A percentile compares a stretch with the other conserved stretches of the same genome.
phyloP scores from a whole-genome alignment of 2,797 vertebrate genomes.

The Danio aesculapii region DNA sequence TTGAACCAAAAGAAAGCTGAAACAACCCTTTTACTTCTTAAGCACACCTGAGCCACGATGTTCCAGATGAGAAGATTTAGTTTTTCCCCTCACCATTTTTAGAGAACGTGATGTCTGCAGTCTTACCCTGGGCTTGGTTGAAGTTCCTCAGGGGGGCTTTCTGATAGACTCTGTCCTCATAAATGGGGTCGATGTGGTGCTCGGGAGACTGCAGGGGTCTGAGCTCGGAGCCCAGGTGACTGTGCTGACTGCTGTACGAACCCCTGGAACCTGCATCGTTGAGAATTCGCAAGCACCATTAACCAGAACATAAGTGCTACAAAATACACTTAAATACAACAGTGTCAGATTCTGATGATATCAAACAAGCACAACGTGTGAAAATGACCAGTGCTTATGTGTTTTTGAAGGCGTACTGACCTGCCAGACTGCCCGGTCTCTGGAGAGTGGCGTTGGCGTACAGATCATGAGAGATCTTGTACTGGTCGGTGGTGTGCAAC shows the following conservation, averaged over 20 bases:
- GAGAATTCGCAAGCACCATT: constrained; percentile 12
- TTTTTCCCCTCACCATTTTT: neutral
- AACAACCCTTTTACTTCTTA: constrained; percentile 23
- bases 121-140: constrained; percentile 90
- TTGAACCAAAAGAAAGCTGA: constrained; percentile 12
- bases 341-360: neutral
- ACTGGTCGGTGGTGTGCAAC: constrained; percentile 89
- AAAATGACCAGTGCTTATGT: constrained; percentile 22
- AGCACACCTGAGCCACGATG: neutral
- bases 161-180: constrained; percentile 98
- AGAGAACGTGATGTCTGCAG: neutral
- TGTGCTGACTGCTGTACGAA: constrained; percentile 97
- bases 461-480: constrained; percentile 96
- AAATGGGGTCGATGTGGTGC: constrained; percentile 99
- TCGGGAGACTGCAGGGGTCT: constrained; percentile 97
- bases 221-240: constrained; percentile 93
- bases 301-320: neutral
- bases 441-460: constrained; percentile 95
- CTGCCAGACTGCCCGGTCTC: constrained; percentile 96
- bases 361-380: constrained; percentile 20
- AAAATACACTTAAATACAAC: constrained; percentile 16
- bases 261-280: constrained; percentile 86
- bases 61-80: neutral
- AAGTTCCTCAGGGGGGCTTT: constrained; percentile 94
- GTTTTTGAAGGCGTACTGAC: constrained; percentile 73